Base-by-base conservation (phyloP, 2,113 vertebrate species). In the Salvelinus alpinus region DNA sequence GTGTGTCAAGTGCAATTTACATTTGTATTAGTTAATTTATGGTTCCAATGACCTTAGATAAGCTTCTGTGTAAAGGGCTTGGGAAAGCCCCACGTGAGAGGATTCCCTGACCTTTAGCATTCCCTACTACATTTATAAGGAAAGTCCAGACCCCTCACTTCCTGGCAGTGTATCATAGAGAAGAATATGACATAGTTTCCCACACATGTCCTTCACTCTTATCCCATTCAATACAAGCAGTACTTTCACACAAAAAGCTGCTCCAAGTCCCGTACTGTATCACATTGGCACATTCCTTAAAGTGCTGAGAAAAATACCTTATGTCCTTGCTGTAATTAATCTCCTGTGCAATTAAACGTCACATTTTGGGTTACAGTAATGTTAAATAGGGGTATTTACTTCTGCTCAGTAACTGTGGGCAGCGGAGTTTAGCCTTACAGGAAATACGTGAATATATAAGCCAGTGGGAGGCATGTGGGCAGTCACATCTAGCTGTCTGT, bases 71-170 rank as follows among this genome's bases (percentile, higher is more conserved):
- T 9, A 70, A 66, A n/a, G 51, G 69, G 9, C 9, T 9, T 2
- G 9, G 38, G 38, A 80, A 73, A 71, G 1, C 31, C 82, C 88
- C 44, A 25, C 3, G 1, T 9, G 16, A 59, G 47, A 78, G 78
- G 73, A 76, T n/a, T 78, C 83, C 71, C 71, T 74, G 5, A 8
- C 14, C 38, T 44, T 44, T 44, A 44, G 38, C 38, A 9, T 44
- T 11, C 38, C 38, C 38, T 44, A 11, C 38, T 44, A 11, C 38
- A 68, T 9, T 47, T 60, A 11, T 4, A 4, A 62, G 83, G 85
- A 79, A 88, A 84, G 71, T 75, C 81, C 84, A 70, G 59, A 2
- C 18, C 79, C 20, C 76, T 68, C 3, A 0, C 0, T 78, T 82
- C 65, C 71, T 75, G 54, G 34, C 66, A 70, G 54, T n/a, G 34